Evolutionary conservation across 35 echinoderm and acorn worm genomes (phyloP).

Genomic region (Heliocidaris tuberculata): DNA sequence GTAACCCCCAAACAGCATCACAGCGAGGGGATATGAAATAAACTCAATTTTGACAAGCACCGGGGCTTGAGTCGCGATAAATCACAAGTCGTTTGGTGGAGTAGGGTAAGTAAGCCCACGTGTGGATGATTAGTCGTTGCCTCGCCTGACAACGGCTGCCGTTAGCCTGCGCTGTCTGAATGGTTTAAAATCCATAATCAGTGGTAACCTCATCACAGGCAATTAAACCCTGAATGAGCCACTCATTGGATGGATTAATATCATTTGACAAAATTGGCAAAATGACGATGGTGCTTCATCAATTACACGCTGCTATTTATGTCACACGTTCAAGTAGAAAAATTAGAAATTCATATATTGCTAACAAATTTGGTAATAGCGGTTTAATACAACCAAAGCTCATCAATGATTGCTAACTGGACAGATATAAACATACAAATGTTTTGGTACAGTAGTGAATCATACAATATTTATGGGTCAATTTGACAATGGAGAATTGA

Average conservation of each 20-base stretch:
- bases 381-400: not conserved
- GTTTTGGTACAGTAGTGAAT: not conserved
- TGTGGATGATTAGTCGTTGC: not conserved
- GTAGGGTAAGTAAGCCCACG: not conserved
- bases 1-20: not conserved
- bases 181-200: not conserved
- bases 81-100: not conserved
- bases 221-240: not conserved
- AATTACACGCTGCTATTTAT: not conserved
- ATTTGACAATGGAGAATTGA: not conserved
- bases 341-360: no score
- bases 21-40: not conserved
- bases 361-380: not conserved
- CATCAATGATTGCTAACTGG: not conserved
- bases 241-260: not conserved
- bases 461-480: not conserved
- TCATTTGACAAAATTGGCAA: not conserved
- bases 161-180: not conserved
- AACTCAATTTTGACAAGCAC: conserved; percentile 4
- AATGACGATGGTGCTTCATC: not conserved
- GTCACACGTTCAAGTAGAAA: not conserved
- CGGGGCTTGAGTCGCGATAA: not conserved
- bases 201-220: not conserved
- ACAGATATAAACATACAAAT: not conserved
- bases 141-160: not conserved